Percentiles rank a stretch among this genome's conserved stretches.
These are phyloP conservation scores for Australoheros scitulus DNA, from an alignment of 2,113 vertebrate genomes.

Conservation along the genomic window DNA sequence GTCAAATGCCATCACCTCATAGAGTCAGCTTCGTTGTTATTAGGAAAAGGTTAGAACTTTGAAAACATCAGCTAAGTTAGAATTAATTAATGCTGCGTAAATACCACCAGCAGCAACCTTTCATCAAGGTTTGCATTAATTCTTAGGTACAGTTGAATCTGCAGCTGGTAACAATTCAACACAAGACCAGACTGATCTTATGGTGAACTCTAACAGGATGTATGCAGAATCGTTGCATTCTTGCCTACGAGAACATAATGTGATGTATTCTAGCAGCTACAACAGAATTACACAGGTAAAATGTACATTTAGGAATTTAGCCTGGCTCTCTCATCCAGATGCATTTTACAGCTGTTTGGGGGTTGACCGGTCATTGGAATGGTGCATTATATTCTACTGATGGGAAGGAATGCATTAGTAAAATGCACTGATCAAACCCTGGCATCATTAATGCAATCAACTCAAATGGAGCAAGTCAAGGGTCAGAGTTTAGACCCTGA, in stretches of 20 bases:
- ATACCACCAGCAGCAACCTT: background rate
- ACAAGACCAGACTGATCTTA: slow-evolving; percentile 28
- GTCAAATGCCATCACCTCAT: background rate
- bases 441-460: slow-evolving; percentile 34
- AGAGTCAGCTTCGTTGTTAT: background rate
- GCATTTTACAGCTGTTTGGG: slow-evolving; percentile 35
- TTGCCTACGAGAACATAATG: background rate
- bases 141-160: background rate
- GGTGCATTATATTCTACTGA: background rate
- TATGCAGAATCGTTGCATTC: background rate
- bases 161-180: background rate
- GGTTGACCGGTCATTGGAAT: slow-evolving; percentile 21
- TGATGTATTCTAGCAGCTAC: slow-evolving; percentile 6
- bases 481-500: slow-evolving; percentile 10
- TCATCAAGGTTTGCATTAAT: background rate
- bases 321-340: slow-evolving; percentile 2
- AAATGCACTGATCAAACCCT: slow-evolving; percentile 24
- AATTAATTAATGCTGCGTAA: background rate
- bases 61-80: background rate
- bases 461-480: slow-evolving; percentile 9
- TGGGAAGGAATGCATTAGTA: slow-evolving; percentile 9
- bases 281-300: slow-evolving; percentile 2
- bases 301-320: background rate
- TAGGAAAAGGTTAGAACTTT: background rate
- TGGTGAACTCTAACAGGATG: slow-evolving; percentile 33